phyloP scores from a whole-genome alignment of 2,113 vertebrate species.

The Platanista minor region DNA sequence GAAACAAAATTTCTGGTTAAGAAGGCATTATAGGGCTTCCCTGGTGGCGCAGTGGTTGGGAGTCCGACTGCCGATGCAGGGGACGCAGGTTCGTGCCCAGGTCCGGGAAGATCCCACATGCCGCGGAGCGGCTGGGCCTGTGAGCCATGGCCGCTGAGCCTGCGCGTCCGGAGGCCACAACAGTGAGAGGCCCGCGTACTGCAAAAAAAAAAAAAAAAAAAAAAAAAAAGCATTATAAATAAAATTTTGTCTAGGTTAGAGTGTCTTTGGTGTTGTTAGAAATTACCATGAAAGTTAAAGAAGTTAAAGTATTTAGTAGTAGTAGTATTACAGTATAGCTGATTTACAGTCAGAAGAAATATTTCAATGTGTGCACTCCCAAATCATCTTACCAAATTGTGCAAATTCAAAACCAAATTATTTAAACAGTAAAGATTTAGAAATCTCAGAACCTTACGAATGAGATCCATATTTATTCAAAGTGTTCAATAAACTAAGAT shows the following conservation, averaged over 20 bases:
- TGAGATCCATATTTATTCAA: neutral
- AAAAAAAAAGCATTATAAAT: neutral
- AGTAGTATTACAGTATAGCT: neutral
- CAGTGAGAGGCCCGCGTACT: too few species aligned
- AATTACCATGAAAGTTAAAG: neutral
- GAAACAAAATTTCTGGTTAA: too few species aligned
- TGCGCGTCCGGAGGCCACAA: too few species aligned
- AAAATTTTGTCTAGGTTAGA: neutral
- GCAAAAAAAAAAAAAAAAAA: neutral
- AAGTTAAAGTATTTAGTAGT: too few species aligned
- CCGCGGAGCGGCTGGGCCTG: too few species aligned
- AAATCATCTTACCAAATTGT: neutral
- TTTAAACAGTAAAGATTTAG: neutral
- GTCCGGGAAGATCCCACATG: too few species aligned
- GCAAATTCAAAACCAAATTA: slow-evolving; percentile 15
- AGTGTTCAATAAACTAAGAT: neutral
- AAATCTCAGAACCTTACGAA: neutral
- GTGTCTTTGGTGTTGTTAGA: neutral
- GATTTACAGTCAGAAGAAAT: neutral
- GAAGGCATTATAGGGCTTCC: too few species aligned
- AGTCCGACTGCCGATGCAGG: too few species aligned
- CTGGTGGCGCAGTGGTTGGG: too few species aligned
- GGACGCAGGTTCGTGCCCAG: too few species aligned
- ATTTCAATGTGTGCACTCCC: neutral
- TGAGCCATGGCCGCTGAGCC: too few species aligned